Evolutionary conservation across 2,888 invertebrate genomes (phyloP).

Genomic region (Drosophila lacicola): DNA sequence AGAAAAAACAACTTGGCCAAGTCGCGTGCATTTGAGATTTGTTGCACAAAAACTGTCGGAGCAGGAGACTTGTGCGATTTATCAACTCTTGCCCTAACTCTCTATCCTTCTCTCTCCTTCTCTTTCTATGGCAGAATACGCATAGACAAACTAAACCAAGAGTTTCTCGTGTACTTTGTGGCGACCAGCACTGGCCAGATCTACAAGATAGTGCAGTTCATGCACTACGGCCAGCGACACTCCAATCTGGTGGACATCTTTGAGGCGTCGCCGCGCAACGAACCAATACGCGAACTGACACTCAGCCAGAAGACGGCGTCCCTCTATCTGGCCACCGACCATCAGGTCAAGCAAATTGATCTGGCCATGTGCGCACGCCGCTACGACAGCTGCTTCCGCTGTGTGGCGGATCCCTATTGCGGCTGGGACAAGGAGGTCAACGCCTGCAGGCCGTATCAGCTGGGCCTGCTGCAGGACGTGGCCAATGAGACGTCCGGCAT

Average conservation of each 20-base stretch:
- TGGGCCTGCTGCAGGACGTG: conserved; percentile 94
- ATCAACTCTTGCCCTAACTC: conserved; percentile 15
- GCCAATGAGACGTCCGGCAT: conserved; percentile 95
- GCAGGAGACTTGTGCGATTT: conserved; percentile 32
- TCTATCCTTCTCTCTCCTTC: conserved; percentile 1
- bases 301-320: conserved; percentile 94
- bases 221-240: conserved; percentile 91
- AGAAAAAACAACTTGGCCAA: conserved; percentile 39
- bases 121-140: conserved; percentile 78
- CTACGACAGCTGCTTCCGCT: conserved; percentile 96
- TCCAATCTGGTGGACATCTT: conserved; percentile 96
- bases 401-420: conserved; percentile 98
- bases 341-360: conserved; percentile 94
- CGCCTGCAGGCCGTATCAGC: conserved; percentile 93
- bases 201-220: conserved; percentile 97
- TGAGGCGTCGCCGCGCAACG: conserved; percentile 93
- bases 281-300: conserved; percentile 95
- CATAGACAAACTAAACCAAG: conserved; percentile 86
- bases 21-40: conserved; percentile 51
- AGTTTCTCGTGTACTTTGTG: conserved; percentile 95
- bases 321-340: conserved; percentile 95
- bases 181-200: conserved; percentile 94
- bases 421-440: conserved; percentile 97
- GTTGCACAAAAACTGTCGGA: conserved; percentile 29
- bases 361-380: conserved; percentile 95